phyloP scores from a whole-genome alignment of 2,888 invertebrate species.

The Zele albiditarsus region DNA sequence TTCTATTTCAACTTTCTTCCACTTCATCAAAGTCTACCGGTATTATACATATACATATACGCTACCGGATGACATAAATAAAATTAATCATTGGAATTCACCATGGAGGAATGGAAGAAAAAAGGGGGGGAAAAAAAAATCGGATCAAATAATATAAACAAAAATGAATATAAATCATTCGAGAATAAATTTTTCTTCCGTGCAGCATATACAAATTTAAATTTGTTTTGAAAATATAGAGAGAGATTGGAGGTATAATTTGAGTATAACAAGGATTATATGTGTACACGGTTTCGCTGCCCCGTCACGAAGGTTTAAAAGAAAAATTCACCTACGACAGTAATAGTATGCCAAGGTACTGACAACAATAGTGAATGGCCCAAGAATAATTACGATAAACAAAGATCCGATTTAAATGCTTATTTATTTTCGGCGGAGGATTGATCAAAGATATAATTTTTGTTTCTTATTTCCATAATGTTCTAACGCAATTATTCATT shows the following conservation, averaged over 20 bases:
- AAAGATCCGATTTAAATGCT: no score
- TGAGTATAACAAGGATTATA: no score
- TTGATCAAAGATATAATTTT: no score
- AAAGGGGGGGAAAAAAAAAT: neutral
- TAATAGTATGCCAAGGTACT: no score
- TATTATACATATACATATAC: neutral
- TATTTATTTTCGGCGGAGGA: no score
- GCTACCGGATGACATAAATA: conserved; percentile 27
- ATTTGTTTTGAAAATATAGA: neutral
- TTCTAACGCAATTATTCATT: neutral
- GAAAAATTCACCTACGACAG: no score
- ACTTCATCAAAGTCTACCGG: conserved; percentile 20
- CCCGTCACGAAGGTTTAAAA: no score
- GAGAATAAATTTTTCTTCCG: neutral
- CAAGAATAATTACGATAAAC: no score
- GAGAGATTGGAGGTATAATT: no score
- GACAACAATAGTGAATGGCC: no score
- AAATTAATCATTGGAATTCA: conserved; percentile 15
- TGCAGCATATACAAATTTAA: neutral
- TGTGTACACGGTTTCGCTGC: no score
- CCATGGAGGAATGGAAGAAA: neutral
- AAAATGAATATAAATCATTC: neutral
- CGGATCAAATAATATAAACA: neutral
- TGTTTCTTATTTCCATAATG: neutral
- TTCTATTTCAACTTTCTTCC: conserved; percentile 13